Evolutionary conservation across 64 coral and sea anemone genomes (phyloP).

Genomic region (Catalaphyllia jardinei): DNA sequence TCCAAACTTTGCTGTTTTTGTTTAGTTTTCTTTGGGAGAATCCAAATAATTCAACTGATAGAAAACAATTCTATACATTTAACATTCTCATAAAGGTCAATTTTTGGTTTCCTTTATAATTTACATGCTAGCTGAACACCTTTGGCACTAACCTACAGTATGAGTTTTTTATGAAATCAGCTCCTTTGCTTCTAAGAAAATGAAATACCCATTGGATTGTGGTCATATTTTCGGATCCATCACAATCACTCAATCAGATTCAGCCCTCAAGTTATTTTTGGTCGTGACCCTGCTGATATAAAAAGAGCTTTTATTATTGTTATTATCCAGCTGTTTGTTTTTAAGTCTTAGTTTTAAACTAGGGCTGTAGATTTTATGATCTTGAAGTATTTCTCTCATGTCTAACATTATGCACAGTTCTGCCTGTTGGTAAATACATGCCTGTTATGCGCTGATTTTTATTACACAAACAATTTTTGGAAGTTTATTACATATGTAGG

Average conservation of each 20-base stretch:
- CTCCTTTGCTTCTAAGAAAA: neutral
- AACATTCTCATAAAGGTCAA: neutral
- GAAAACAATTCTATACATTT: neutral
- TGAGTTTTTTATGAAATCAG: neutral
- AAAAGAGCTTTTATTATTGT: too few relatives aligned
- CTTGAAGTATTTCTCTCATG: too few relatives aligned
- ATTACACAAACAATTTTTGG: too few relatives aligned
- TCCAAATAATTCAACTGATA: neutral
- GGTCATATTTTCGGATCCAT: neutral
- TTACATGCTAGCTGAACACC: neutral
- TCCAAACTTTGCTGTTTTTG: slow-evolving; percentile 21
- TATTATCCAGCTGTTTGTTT: too few relatives aligned
- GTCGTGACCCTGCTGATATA: too few relatives aligned
- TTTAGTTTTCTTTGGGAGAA: neutral
- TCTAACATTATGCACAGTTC: too few relatives aligned
- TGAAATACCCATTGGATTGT: neutral
- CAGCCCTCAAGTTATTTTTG: neutral
- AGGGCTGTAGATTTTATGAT: too few relatives aligned
- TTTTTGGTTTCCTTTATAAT: neutral
- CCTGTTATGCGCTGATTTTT: too few relatives aligned
- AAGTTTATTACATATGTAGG: too few relatives aligned
- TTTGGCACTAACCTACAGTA: neutral
- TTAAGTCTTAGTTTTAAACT: too few relatives aligned
- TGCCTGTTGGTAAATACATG: too few relatives aligned
- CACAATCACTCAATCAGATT: neutral